These are phyloP conservation scores for Steatocranus sp. DNA, from an alignment of 2,797 vertebrate species.

Conservation along the genomic window DNA sequence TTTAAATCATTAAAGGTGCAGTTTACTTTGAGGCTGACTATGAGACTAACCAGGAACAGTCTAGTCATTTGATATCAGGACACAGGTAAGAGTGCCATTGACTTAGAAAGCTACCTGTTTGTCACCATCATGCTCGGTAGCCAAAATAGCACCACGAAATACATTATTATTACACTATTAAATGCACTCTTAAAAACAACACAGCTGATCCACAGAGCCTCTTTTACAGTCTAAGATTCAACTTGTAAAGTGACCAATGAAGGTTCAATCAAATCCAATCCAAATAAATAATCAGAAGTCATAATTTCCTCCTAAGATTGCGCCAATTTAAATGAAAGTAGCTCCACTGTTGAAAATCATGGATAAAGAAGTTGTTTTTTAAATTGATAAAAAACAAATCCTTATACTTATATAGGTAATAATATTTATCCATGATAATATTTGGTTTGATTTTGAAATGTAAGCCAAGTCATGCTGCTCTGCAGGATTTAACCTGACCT, in stretches of 20 bases:
- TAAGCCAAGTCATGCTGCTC: background rate
- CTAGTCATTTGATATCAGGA: slow-evolving; percentile 23
- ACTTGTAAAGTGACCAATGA: background rate
- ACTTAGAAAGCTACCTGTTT: background rate
- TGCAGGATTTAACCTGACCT: background rate
- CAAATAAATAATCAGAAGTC: background rate
- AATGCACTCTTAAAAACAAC: background rate
- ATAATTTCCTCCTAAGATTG: background rate
- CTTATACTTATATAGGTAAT: background rate
- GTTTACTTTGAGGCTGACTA: background rate
- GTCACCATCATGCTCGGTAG: background rate
- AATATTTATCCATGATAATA: background rate
- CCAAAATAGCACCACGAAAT: background rate
- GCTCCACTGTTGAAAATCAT: background rate
- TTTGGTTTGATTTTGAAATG: background rate
- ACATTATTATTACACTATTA: background rate
- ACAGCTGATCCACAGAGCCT: background rate
- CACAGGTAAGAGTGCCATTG: background rate
- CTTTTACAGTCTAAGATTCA: background rate
- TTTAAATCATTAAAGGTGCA: background rate
- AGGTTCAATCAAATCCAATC: background rate
- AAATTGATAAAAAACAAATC: background rate
- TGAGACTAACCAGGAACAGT: background rate
- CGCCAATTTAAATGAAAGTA: background rate
- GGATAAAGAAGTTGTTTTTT: background rate